phyloP scores from a whole-genome alignment of 1,140 invertebrate genomes.

The Drosophila quadrilineata region DNA sequence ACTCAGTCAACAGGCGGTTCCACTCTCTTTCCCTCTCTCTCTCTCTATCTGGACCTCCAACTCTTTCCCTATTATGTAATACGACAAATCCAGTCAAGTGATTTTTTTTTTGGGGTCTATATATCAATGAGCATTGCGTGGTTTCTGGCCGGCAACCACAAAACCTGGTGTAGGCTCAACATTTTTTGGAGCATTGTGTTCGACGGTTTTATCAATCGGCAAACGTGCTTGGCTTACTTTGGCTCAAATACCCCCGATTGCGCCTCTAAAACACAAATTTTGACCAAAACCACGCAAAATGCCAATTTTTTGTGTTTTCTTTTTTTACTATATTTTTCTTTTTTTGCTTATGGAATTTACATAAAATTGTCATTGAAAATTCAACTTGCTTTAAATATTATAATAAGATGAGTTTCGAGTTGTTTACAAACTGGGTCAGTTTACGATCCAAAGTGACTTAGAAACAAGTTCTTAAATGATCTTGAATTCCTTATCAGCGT shows the following conservation, averaged over 20 bases:
- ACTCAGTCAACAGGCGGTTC: constrained; percentile 15
- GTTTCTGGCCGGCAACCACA: constrained; percentile 44
- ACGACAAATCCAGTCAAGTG: constrained; percentile 28
- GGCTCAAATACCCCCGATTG: constrained; percentile 27
- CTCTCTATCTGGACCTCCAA: neutral
- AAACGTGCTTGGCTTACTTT: constrained; percentile 74
- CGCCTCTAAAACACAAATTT: too few species aligned
- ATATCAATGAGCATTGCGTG: constrained; percentile 11
- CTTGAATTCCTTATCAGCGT: constrained; percentile 10
- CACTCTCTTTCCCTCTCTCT: neutral
- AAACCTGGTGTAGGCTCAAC: constrained; percentile 20
- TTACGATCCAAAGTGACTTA: neutral
- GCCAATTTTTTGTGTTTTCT: constrained; percentile 31
- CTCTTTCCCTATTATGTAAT: constrained; percentile 48
- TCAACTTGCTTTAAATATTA: constrained; percentile 31
- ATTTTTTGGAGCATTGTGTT: constrained; percentile 29
- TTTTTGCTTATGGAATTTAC: constrained; percentile 31
- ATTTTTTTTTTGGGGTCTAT: constrained; percentile 42
- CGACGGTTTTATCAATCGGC: constrained; percentile 14
- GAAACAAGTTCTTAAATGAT: neutral
- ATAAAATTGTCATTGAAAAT: constrained; percentile 1
- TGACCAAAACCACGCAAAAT: neutral
- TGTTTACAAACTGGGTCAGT: constrained; percentile 1
- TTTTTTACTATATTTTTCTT: constrained; percentile 38
- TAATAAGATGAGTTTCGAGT: neutral